Evolutionary conservation across 2,797 vertebrate species (phyloP), one percentile per base, ranked within the genome.

Genomic region (Bucorvus abyssinicus): DNA sequence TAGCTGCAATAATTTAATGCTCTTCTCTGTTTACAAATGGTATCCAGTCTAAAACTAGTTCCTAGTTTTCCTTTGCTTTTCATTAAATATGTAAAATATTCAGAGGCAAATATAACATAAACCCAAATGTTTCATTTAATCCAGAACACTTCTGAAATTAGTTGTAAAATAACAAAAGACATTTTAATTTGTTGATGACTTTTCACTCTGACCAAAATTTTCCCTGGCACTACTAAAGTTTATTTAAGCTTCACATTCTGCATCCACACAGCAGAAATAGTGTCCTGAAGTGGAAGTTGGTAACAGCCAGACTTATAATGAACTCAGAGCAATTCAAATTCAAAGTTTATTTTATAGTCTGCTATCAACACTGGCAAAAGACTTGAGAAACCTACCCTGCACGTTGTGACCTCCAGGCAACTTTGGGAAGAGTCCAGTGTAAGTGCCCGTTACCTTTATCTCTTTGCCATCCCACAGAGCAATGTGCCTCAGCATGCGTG

Each of bases 381-480:
- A 67, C 36, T 71, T 63, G 49, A 86, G 79, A 91, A 83, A 92
- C 93, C 63, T 96, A 99, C 98, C 97, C 61, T 97, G 97, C 78
- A 99, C 7, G 3, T 95, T 87, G 30, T 98, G 97, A 60, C 96
- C 96, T 76, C 98, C 97, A 32, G 87, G 44, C 44, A 98, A 80
- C 95, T 97, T 97, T 20, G 96, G 96, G 88, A 98, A 97, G 40
- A 96, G 96, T 65, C 94, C 93, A 10, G 95, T 95, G 91, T 98
- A 98, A 55, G 96, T 92, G 83, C 94, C 97, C 3, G 87, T 96
- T 68, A 98, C 16, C 70, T 95, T 97, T 63, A 98, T 38, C 90
- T 98, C 98, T 93, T 96, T 97, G 70, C 97, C 97, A 8, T 98
- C 98, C 98, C 98, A 98, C 65, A 98, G 79, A 5, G 98, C 91